Evolutionary conservation across 2,113 vertebrate species (phyloP).

Genomic region (Arenaria interpres): DNA sequence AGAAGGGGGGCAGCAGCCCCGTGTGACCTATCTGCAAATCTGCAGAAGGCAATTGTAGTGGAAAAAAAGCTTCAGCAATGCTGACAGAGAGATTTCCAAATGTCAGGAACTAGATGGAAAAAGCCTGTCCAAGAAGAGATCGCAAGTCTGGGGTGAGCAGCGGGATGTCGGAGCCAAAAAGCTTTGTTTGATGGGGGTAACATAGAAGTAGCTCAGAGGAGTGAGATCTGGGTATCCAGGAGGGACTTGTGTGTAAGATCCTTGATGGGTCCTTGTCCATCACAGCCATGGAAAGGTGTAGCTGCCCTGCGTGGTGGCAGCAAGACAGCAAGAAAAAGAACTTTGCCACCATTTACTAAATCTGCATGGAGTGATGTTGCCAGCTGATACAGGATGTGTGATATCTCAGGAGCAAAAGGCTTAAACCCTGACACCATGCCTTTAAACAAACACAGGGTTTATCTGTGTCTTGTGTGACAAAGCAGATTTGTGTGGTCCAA

Average conservation of each 20-base stretch:
- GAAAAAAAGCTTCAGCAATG: not conserved
- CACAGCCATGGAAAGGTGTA: not conserved
- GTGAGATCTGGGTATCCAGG: not conserved
- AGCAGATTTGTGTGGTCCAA: fast-evolving
- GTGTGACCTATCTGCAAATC: not conserved
- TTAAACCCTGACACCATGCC: not conserved
- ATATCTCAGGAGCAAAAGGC: not conserved
- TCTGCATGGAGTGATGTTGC: too few relatives aligned
- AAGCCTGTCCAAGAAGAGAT: not conserved
- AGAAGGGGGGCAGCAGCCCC: not conserved
- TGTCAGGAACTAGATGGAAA: not conserved
- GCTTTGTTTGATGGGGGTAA: not conserved
- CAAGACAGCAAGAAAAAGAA: not conserved
- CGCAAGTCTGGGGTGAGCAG: not conserved
- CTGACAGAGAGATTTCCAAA: not conserved
- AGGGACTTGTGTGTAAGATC: not conserved
- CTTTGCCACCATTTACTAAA: not conserved
- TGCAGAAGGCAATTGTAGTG: not conserved
- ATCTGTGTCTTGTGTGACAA: not conserved
- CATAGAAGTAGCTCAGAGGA: not conserved
- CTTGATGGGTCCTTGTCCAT: fast-evolving
- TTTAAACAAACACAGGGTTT: not conserved
- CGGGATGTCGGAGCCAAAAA: not conserved
- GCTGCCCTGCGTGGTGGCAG: not conserved
- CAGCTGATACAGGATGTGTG: not conserved